Evolutionary conservation across 2,113 vertebrate species (phyloP).

Genomic region (Mugil cephalus): DNA sequence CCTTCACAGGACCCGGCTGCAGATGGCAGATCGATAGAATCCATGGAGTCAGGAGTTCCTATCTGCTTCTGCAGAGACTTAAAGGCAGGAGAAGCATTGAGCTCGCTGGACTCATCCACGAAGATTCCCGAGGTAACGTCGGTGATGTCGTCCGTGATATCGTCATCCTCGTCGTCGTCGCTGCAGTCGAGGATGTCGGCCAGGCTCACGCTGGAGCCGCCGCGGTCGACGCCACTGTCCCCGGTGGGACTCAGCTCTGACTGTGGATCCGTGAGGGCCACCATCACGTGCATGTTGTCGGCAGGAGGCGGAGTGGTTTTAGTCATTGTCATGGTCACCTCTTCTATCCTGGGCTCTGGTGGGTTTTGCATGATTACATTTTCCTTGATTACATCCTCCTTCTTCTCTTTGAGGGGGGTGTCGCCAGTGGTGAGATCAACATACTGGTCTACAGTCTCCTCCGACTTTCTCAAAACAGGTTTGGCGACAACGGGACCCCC

Average conservation of each 20-base stretch:
- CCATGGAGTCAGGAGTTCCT: conserved; percentile 90
- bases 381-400: conserved; percentile 59
- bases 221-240: conserved; percentile 70
- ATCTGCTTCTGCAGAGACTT: conserved; percentile 90
- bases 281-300: conserved; percentile 62
- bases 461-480: conserved; percentile 52
- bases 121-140: conserved; percentile 89
- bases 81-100: conserved; percentile 69
- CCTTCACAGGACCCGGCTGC: conserved; percentile 85
- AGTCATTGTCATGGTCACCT: conserved; percentile 44
- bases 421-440: conserved; percentile 48
- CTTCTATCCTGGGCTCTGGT: conserved; percentile 56
- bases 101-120: conserved; percentile 83
- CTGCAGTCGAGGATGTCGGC: conserved; percentile 84
- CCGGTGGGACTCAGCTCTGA: conserved; percentile 69
- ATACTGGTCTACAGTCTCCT: conserved; percentile 58
- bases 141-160: conserved; percentile 81
- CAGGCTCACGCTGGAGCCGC: conserved; percentile 80
- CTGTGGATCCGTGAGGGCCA: conserved; percentile 64
- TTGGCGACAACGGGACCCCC: conserved; percentile 74
- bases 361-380: conserved; percentile 38
- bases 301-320: conserved; percentile 47
- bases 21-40: conserved; percentile 89
- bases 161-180: conserved; percentile 80
- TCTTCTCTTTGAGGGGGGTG: conserved; percentile 32